These are phyloP conservation scores for Melopsittacus undulatus DNA, from an alignment of 2,797 vertebrate species.

Conservation along the genomic window DNA sequence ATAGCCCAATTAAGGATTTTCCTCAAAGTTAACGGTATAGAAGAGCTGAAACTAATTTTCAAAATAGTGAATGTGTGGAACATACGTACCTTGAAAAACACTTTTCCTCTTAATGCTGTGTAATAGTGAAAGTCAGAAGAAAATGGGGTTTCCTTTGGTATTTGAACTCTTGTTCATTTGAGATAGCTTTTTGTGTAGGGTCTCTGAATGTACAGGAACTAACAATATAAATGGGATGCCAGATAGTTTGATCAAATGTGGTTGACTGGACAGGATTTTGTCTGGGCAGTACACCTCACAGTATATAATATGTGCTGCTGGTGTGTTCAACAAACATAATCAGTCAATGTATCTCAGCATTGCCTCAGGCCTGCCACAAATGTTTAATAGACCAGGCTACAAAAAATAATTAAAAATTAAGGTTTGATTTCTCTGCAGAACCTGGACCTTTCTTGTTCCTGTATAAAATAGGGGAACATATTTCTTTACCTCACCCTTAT, in stretches of 20 bases:
- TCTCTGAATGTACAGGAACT: background rate
- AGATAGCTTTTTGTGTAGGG: background rate
- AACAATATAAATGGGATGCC: background rate
- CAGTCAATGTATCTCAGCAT: background rate
- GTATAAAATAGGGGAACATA: background rate
- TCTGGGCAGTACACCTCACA: background rate
- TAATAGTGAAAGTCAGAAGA: background rate
- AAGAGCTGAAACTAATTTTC: background rate
- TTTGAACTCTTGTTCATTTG: background rate
- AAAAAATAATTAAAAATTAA: background rate
- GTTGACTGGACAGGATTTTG: background rate
- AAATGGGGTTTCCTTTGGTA: background rate
- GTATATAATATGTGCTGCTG: background rate
- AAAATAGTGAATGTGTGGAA: background rate
- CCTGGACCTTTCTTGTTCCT: rapidly evolving
- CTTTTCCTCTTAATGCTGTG: background rate
- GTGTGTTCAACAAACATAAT: background rate
- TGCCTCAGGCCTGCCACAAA: background rate
- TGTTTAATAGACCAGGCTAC: background rate
- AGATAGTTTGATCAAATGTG: background rate
- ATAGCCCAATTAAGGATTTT: background rate
- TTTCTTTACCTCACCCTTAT: background rate
- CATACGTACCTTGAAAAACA: background rate
- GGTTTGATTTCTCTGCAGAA: background rate
- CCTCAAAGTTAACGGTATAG: background rate